These are phyloP conservation scores for Pangasius sanitwongsei DNA, from an alignment of 2,797 vertebrate species.

Conservation along the genomic window DNA sequence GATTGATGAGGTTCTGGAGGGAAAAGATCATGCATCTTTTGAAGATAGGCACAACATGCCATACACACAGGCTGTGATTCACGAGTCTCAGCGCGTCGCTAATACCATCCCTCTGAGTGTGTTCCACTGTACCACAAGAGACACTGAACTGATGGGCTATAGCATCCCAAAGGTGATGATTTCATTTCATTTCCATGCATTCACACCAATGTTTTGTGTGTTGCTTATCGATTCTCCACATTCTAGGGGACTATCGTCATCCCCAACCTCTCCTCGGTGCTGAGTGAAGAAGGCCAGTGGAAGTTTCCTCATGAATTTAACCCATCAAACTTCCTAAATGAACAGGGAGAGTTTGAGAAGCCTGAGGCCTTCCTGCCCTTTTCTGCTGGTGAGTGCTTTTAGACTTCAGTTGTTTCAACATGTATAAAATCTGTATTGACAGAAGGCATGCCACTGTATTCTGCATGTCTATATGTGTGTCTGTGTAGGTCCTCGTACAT, in stretches of 20 bases:
- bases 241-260: constrained; percentile 59
- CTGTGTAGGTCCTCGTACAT: constrained; percentile 30
- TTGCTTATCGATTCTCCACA: neutral
- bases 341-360: constrained; percentile 72
- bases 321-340: constrained; percentile 74
- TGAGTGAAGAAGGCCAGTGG: constrained; percentile 74
- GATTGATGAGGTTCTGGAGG: constrained; percentile 54
- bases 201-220: neutral
- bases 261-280: constrained; percentile 68
- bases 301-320: constrained; percentile 74
- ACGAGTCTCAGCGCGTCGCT: constrained; percentile 2
- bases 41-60: constrained; percentile 70
- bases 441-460: neutral
- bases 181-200: neutral
- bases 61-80: constrained; percentile 56
- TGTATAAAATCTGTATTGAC: neutral
- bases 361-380: constrained; percentile 76
- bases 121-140: constrained; percentile 71
- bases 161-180: constrained; percentile 74
- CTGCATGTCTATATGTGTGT: neutral
- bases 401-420: neutral
- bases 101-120: constrained; percentile 71
- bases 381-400: constrained; percentile 67
- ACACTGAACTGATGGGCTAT: constrained; percentile 77
- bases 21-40: constrained; percentile 45